phyloP scores from a whole-genome alignment of 23 tunicate species.

The Ascidia mentula region DNA sequence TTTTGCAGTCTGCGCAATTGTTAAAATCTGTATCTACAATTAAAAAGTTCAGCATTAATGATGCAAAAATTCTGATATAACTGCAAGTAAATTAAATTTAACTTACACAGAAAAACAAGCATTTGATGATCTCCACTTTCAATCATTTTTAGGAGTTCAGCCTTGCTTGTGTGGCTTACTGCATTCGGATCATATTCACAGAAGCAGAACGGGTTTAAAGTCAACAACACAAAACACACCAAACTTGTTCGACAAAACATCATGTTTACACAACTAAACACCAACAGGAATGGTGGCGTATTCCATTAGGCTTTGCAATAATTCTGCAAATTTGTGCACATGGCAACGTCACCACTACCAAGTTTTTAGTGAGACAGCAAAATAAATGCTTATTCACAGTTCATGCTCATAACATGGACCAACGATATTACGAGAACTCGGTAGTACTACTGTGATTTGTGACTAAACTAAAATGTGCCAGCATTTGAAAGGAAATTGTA shows the following conservation, averaged over 20 bases:
- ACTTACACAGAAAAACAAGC: constrained; percentile 85
- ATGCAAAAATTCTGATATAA: neutral
- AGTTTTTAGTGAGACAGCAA: neutral
- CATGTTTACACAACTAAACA: too few species aligned
- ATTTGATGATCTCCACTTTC: constrained; percentile 54
- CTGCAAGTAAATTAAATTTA: too few species aligned
- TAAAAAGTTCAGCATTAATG: neutral
- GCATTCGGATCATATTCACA: constrained; percentile 85
- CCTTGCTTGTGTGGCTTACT: constrained; percentile 68
- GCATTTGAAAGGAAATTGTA: too few species aligned
- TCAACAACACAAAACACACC: neutral
- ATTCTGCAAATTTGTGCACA: neutral
- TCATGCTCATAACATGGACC: neutral
- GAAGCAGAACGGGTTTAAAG: neutral
- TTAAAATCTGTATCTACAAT: constrained; percentile 77
- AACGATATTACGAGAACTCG: too few species aligned
- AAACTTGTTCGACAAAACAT: neutral
- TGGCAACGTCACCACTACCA: constrained; percentile 3
- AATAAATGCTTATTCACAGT: neutral
- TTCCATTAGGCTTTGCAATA: too few species aligned
- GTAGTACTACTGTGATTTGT: too few species aligned
- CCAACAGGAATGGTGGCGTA: too few species aligned
- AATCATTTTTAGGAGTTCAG: constrained; percentile 40
- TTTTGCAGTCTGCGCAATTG: constrained; percentile 77
- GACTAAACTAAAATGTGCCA: too few species aligned